Conservation (phyloP, 2,888 invertebrate genomes). For the Aphidius colemani region DNA sequence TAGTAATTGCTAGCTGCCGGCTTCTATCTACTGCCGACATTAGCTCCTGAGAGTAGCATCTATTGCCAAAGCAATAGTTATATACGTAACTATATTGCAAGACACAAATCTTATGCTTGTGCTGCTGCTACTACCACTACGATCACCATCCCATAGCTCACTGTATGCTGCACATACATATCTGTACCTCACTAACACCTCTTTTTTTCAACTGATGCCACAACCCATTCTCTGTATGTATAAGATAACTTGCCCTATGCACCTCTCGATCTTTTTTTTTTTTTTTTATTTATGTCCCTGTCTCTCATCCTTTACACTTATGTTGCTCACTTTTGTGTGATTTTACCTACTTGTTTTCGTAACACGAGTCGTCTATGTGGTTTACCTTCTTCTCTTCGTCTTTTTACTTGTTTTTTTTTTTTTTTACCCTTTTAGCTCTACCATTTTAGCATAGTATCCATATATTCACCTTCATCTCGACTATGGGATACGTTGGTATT, state of each 20-base stretch:
- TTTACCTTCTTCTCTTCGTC: conserved; percentile 3
- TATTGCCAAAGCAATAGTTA: too few relatives aligned
- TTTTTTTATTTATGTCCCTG: conserved; percentile 27
- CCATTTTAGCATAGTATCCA: too few relatives aligned
- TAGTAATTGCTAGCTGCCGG: conserved; percentile 56
- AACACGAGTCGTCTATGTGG: background rate
- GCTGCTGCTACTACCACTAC: too few relatives aligned
- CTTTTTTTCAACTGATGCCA: background rate
- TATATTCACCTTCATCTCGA: too few relatives aligned
- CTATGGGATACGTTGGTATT: too few relatives aligned
- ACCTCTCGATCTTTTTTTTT: conserved; percentile 30
- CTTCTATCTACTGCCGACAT: conserved; percentile 46
- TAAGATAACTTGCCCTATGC: conserved; percentile 32
- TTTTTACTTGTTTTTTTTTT: conserved; percentile 20
- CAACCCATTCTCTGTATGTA: background rate
- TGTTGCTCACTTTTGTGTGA: conserved; percentile 38
- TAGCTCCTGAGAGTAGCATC: conserved; percentile 34
- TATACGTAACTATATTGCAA: too few relatives aligned
- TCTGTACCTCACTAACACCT: conserved; percentile 6
- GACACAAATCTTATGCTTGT: too few relatives aligned
- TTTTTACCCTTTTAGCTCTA: conserved; percentile 11
- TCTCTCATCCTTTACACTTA: conserved; percentile 17
- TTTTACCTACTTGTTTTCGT: conserved; percentile 28
- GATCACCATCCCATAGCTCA: background rate
- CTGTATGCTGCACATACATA: background rate